Conservation (phyloP, 2,797 vertebrate species). For the Florisuga fusca region DNA sequence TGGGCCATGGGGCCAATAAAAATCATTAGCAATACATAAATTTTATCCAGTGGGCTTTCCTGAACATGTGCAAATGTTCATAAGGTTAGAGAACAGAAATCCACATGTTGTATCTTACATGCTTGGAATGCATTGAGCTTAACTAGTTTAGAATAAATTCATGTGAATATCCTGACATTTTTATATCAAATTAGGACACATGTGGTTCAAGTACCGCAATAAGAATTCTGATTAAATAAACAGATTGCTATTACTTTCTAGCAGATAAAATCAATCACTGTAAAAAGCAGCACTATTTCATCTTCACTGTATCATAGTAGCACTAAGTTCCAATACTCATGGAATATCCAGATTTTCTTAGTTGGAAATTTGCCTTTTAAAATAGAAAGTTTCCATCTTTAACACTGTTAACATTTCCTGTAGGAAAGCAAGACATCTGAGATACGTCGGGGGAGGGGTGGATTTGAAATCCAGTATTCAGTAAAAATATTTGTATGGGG, state of each 20-base stretch:
- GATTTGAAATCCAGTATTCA: not conserved
- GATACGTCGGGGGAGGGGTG: not conserved
- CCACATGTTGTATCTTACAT: constrained; percentile 56
- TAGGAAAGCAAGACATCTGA: not conserved
- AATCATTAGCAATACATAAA: constrained; percentile 83
- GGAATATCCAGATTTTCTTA: constrained; percentile 10
- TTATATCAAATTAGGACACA: constrained; percentile 57
- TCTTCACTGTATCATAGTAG: not conserved
- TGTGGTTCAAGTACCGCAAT: constrained; percentile 4
- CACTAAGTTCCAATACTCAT: not conserved
- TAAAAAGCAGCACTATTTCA: not conserved
- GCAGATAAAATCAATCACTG: constrained; percentile 14
- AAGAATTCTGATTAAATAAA: constrained; percentile 53
- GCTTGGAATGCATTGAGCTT: constrained; percentile 29
- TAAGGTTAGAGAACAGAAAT: constrained; percentile 69
- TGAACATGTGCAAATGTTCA: constrained; percentile 79
- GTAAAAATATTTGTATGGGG: not conserved
- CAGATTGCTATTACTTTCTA: constrained; percentile 26
- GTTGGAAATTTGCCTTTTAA: not conserved
- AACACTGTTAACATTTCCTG: not conserved
- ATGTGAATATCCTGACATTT: constrained; percentile 45
- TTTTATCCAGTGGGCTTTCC: constrained; percentile 82
- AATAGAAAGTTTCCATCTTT: not conserved
- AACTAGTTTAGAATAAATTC: constrained; percentile 3
- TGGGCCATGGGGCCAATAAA: constrained; percentile 78